Base-by-base conservation (phyloP, 2,888 invertebrate genomes). In the Mantis religiosa region DNA sequence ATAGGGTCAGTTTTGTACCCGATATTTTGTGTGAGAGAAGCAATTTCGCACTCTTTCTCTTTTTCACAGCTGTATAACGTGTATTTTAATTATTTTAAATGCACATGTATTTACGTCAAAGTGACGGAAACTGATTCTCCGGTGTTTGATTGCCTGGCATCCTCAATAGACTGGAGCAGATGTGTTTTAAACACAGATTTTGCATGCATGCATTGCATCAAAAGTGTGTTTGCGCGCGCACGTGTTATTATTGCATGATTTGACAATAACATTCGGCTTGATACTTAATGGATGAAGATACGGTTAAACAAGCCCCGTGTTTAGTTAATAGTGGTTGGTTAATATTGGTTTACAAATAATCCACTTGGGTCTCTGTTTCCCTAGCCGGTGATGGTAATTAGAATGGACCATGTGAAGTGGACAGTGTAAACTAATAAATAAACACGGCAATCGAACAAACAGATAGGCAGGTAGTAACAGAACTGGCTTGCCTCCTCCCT, bases 271-370 rank as follows among this genome's bases (percentile, higher is more conserved):
- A 87, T 87, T 87, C 82, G 81, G 15, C 87, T 47, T 82, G 87
- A 87, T 87, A 87, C 87, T 87, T 87, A 88, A 88, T 88, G 85
- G 88, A 88, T 88, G 84, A 88, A 88, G 85, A 54, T 82, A 88
- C 85, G 84, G 84, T 84, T 82, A 85, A 88, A 71, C 87, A 87
- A 87, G 34, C 34, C 30, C 71, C 27, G 84, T 88, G 88, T 88
- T 88, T 88, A 88, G 84, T 88, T 88, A 84, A 88, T 88, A 88
- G 88, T 88, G 88, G 84, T 84, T 88, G 88, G 88, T 88, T 88
- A 88, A 88, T 88, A 84, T 88, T 88, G 84, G 88, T 84, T 84
- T 84, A 88, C 88, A 88, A 88, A 88, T 88, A 88, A 88, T 88
- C 88, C 88, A 88, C 88, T 88, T 87, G 82, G 82, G 30, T 87